Conservation (phyloP, 2,888 invertebrate species). For the Eupeodes luniger region DNA sequence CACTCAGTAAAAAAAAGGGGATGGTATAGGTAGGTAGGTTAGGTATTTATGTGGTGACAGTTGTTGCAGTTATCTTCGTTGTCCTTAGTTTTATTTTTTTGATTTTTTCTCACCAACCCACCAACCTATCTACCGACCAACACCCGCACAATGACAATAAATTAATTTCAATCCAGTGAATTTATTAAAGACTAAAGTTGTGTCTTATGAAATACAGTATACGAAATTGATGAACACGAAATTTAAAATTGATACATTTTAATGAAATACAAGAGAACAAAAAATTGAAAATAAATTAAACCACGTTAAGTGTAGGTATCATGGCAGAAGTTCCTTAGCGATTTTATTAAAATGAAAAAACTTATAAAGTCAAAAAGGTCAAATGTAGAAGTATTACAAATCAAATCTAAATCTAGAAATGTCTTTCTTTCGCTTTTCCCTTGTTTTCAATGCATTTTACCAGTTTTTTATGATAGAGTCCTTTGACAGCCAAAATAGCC, state of each 20-base stretch:
- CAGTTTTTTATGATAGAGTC: no score
- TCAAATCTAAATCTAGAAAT: no score
- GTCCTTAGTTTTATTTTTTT: conserved; percentile 33
- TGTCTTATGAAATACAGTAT: background rate
- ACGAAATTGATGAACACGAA: conserved; percentile 13
- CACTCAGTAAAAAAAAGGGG: background rate
- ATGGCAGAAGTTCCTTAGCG: background rate
- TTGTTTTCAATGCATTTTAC: no score
- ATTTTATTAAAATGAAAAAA: conserved; percentile 13
- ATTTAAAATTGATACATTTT: conserved; percentile 11
- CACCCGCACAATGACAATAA: conserved; percentile 59
- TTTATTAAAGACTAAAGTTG: conserved; percentile 29
- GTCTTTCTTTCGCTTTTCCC: no score
- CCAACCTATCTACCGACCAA: background rate
- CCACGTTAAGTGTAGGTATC: background rate
- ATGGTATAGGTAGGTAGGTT: conserved; percentile 13
- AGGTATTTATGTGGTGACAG: conserved; percentile 46
- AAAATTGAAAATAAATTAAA: background rate
- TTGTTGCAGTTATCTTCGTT: conserved; percentile 37
- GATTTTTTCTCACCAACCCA: background rate
- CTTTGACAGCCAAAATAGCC: no score
- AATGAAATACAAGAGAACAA: background rate
- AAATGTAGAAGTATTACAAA: background rate
- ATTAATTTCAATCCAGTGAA: conserved; percentile 71
- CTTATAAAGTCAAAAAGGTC: background rate